Base-by-base conservation (phyloP, 2,113 vertebrate genomes). In the Indicator maculatus region DNA sequence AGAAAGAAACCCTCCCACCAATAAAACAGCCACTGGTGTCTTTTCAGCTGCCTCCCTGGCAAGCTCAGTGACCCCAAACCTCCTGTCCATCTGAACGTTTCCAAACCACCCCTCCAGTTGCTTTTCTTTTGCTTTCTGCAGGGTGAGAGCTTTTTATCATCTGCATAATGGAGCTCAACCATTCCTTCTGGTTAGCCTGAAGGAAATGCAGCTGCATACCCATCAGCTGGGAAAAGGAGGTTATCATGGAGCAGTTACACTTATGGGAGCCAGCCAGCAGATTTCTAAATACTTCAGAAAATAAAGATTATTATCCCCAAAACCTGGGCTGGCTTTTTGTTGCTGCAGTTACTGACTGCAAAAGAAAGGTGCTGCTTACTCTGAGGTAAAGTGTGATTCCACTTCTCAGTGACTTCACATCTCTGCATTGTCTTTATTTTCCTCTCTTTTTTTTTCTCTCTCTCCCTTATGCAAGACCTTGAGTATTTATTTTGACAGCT, bases 401-500 rank as follows among this genome's bases (percentile, higher is more conserved):
- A 73, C 38, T 91, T 73, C 87, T 95, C 93, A 88, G 23, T 93
- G 87, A 88, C 83, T 95, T 95, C 86, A 88, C 41, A 36, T 93
- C 80, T 91, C 82, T 94, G 45, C 3, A 11, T 73, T 85, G 78
- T 39, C 71, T 85, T 83, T 81, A 60, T 39, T 41, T n/a, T 56
- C 63, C 4, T 28, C 12, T 15, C 5, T 45, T 36, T 6, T 6
- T 36, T 36, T 36, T 52, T 53, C 86, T 44, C 69, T 73, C 73
- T 95, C 94, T 93, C 44, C 85, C 89, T 95, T 93, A 89, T 78
- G 91, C 93, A 95, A 96, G 94, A 93, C 93, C 94, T 91, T 83
- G 89, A 96, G 85, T 95, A 93, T 95, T 95, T 97, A 94, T 96
- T 97, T 95, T 96, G 96, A 96, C 95, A 97, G 91, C 88, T 93